A percentile compares a stretch with the other conserved stretches of the same genome.
These are phyloP conservation scores for Vulpes vulpes DNA, from an alignment of 2,113 vertebrate species.

Conservation along the genomic window DNA sequence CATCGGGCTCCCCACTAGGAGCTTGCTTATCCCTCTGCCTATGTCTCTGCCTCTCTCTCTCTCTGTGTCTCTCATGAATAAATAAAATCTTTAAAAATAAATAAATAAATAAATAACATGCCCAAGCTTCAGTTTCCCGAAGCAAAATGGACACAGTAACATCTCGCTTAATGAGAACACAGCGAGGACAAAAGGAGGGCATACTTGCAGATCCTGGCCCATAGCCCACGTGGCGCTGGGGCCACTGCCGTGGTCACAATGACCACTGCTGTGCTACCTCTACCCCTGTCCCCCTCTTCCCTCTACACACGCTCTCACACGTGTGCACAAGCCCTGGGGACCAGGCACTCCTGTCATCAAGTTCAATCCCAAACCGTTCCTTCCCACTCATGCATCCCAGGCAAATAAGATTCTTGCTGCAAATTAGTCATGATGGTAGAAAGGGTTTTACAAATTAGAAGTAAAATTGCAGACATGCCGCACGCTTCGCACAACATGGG, in stretches of 20 bases:
- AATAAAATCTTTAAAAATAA: no score
- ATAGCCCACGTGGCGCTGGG: no score
- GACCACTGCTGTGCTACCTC: rapidly evolving
- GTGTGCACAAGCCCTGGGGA: not conserved
- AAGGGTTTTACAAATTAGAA: not conserved
- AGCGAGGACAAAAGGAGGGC: not conserved
- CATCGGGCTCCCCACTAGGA: no score
- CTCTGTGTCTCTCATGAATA: no score
- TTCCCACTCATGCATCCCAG: not conserved
- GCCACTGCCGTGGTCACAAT: rapidly evolving
- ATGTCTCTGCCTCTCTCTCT: no score
- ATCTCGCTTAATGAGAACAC: not conserved
- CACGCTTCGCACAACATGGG: not conserved
- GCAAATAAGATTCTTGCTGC: not conserved
- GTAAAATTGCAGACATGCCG: not conserved
- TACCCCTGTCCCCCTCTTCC: not conserved
- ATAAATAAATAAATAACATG: not conserved
- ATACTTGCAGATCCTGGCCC: rapidly evolving
- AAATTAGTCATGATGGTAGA: not conserved
- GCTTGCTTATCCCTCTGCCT: no score
- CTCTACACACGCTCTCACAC: rapidly evolving
- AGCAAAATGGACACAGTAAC: not conserved
- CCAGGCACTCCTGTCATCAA: not conserved
- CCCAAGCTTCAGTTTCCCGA: not conserved
- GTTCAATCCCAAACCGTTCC: not conserved